Evolutionary conservation across 2,888 invertebrate species (phyloP), one percentile per base, ranked within the genome.

Genomic region (Tridacna gigas): DNA sequence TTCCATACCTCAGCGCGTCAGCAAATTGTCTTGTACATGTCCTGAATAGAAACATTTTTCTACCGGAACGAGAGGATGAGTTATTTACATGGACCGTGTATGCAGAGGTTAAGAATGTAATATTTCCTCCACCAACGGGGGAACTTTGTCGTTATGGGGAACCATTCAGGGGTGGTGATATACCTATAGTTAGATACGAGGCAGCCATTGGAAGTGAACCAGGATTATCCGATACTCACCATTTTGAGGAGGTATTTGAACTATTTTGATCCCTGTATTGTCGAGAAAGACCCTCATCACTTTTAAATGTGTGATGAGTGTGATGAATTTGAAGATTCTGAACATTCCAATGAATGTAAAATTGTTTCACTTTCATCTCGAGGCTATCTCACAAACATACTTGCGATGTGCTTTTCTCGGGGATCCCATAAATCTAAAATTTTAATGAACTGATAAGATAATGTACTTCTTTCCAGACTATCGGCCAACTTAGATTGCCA

Each of bases 31-130:
- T 79, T 18, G 47, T 89, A 2, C 77, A 80, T 18, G 83, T 86
- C 18, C 86, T 85, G 84, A 88, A 88, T 78, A 82, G 82, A 79
- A 82, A 88, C 69, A 86, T 82, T 66, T 77, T 63, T 69, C 20
- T 89, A 13, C 82, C 80, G 0, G 47, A 79, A 18, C 48, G 61
- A 7, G 79, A 80, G 11, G 61, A 67, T 12, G 75, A 76, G n/a
- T 15, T 74, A 9, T 67, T 75, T 18, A 71, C 71, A 1, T 86
- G 83, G 86, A 71, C 15, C 25, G 60, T 80, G 0, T 20, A 25
- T 13, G 86, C 86, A 25, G 56, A 63, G 7, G 82, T 88, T 63
- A 61, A 75, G 18, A 67, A 77, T 9, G 51, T 89, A 13, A 63
- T 80, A 37, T 75, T 89, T 61, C 88, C 89, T 0, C 86, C 88